Conservation (phyloP, 1,140 invertebrate species). For the Triops longicaudatus region DNA sequence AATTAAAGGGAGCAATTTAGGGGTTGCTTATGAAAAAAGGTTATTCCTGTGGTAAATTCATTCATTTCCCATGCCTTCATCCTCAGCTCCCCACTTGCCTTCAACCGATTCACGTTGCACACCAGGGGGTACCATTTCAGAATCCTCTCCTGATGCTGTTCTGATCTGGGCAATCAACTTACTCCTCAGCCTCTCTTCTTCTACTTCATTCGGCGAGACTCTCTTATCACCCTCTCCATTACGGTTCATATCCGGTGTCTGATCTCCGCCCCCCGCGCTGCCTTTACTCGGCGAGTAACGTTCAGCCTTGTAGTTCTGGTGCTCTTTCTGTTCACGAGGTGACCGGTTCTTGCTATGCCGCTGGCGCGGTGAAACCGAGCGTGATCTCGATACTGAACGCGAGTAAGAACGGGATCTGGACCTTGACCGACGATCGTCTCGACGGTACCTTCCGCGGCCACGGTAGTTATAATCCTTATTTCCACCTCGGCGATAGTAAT, state of each 20-base stretch:
- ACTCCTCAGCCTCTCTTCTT: slow-evolving; percentile 17
- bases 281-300: background rate
- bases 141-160: background rate
- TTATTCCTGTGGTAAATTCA: background rate
- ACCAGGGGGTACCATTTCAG: background rate
- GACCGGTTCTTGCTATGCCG: background rate
- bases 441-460: slow-evolving; percentile 19
- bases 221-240: background rate
- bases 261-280: background rate
- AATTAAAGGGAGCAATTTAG: background rate
- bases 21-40: background rate
- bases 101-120: background rate
- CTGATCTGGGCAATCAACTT: slow-evolving; percentile 14
- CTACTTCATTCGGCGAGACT: background rate
- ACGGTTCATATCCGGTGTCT: background rate
- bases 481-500: slow-evolving; percentile 23
- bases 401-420: slow-evolving; percentile 17
- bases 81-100: slow-evolving; percentile 23
- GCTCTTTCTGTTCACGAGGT: background rate
- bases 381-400: slow-evolving; percentile 4
- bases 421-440: slow-evolving; percentile 5
- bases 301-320: background rate
- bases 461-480: slow-evolving; percentile 22
- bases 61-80: slow-evolving; percentile 17
- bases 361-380: slow-evolving; percentile 14